Evolutionary conservation across 2,888 invertebrate species (phyloP).

Genomic region (Hybos culiciformis): DNA sequence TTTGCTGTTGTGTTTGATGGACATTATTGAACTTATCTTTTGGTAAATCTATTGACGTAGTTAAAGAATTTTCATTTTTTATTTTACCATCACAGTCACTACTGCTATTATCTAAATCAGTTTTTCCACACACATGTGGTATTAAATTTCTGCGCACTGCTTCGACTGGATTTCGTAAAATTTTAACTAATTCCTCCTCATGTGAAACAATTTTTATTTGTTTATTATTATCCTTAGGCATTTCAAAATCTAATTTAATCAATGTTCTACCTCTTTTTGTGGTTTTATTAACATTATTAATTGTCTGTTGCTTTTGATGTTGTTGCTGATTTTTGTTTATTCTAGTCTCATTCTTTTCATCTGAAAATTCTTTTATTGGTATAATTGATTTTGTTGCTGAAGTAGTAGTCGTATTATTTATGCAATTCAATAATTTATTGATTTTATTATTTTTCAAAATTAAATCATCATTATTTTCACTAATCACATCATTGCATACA

Average conservation of each 20-base stretch:
- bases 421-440: conserved; percentile 28
- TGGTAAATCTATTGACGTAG: background rate
- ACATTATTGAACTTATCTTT: conserved; percentile 6
- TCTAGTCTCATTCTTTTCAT: background rate
- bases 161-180: conserved; percentile 59
- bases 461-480: conserved; percentile 21
- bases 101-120: conserved; percentile 22
- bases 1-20: conserved; percentile 9
- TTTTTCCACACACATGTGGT: conserved; percentile 62
- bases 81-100: conserved; percentile 15
- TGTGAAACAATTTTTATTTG: conserved; percentile 23
- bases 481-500: conserved; percentile 30
- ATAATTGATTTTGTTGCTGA: conserved; percentile 34
- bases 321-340: background rate
- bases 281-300: conserved; percentile 14
- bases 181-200: conserved; percentile 40
- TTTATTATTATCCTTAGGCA: conserved; percentile 5
- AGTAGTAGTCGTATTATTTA: too few relatives aligned
- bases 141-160: conserved; percentile 60
- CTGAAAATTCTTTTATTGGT: conserved; percentile 28
- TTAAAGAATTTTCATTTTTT: conserved; percentile 11
- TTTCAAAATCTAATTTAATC: conserved; percentile 30
- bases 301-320: conserved; percentile 20
- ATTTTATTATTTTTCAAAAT: conserved; percentile 31
- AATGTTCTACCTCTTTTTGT: conserved; percentile 28